A percentile compares a stretch with the other conserved stretches of the same genome.
phyloP scores from a whole-genome alignment of 2,113 vertebrate species.

The Stomatorhinus ivindoensis region DNA sequence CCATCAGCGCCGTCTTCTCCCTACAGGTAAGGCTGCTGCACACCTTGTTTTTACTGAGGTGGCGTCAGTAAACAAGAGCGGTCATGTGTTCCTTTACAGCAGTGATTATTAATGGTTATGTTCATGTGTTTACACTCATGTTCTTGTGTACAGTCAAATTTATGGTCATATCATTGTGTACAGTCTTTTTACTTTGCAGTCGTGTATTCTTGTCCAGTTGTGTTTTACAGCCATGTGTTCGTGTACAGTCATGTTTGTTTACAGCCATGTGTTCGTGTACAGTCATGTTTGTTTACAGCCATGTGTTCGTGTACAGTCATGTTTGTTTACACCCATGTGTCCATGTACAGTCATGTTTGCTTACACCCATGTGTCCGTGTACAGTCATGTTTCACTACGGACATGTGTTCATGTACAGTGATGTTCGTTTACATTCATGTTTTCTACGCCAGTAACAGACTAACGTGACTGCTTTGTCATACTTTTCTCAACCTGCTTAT shows the following conservation, averaged over 20 bases:
- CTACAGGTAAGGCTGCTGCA: constrained; percentile 67
- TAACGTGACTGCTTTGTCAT: background rate
- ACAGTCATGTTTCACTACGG: background rate
- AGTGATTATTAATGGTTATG: background rate
- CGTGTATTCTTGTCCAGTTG: background rate
- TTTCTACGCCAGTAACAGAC: background rate
- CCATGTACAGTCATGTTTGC: background rate
- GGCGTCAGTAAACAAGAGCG: background rate
- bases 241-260: background rate
- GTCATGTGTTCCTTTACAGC: background rate
- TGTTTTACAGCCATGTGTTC: background rate
- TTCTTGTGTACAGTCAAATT: background rate
- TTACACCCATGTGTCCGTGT: background rate
- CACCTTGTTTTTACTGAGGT: background rate
- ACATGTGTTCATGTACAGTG: background rate
- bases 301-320: background rate
- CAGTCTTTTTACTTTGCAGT: background rate
- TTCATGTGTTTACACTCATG: background rate
- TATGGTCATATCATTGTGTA: background rate
- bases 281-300: background rate
- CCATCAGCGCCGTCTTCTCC: constrained; percentile 80
- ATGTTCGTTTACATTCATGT: background rate
- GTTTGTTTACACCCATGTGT: background rate
- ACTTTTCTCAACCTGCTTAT: background rate
- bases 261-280: background rate